A percentile compares a stretch with the other conserved stretches of the same genome.
Conservation (phyloP, 2,888 invertebrate species). For the Agonum fuliginosum region DNA sequence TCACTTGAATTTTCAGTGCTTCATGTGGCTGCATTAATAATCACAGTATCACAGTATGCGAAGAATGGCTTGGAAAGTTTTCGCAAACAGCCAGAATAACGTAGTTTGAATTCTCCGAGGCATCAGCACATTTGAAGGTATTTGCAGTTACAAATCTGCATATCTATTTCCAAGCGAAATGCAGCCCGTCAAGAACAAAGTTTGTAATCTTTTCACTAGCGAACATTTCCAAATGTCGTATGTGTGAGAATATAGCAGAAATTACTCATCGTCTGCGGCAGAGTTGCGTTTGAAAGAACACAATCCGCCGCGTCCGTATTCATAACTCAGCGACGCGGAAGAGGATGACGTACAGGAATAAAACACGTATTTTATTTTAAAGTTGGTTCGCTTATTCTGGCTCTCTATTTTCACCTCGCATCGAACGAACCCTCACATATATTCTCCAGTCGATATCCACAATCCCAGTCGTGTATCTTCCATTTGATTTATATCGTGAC, state of each 20-base stretch:
- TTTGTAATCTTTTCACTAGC: constrained; percentile 31
- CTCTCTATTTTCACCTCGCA: constrained; percentile 53
- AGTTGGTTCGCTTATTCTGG: constrained; percentile 50
- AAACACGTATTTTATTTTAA: constrained; percentile 57
- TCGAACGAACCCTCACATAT: constrained; percentile 43
- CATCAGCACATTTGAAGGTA: constrained; percentile 32
- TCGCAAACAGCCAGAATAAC: neutral
- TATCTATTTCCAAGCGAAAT: constrained; percentile 28
- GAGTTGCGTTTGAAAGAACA: neutral
- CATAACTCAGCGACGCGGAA: constrained; percentile 17
- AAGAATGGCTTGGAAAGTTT: constrained; percentile 20
- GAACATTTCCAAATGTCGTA: constrained; percentile 11
- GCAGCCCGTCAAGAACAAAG: constrained; percentile 41
- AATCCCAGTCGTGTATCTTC: constrained; percentile 53
- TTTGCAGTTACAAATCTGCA: constrained; percentile 49
- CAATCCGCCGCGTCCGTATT: neutral
- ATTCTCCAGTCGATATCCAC: constrained; percentile 55
- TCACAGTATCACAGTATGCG: neutral
- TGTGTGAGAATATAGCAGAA: neutral
- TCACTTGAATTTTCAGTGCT: neutral
- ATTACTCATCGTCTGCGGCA: constrained; percentile 3
- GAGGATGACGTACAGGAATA: constrained; percentile 42
- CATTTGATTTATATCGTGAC: constrained; percentile 59
- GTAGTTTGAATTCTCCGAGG: constrained; percentile 25
- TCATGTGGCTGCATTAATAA: neutral